These are phyloP conservation scores for Patella caerulea DNA, from an alignment of 2,888 invertebrate genomes.

Conservation along the genomic window DNA sequence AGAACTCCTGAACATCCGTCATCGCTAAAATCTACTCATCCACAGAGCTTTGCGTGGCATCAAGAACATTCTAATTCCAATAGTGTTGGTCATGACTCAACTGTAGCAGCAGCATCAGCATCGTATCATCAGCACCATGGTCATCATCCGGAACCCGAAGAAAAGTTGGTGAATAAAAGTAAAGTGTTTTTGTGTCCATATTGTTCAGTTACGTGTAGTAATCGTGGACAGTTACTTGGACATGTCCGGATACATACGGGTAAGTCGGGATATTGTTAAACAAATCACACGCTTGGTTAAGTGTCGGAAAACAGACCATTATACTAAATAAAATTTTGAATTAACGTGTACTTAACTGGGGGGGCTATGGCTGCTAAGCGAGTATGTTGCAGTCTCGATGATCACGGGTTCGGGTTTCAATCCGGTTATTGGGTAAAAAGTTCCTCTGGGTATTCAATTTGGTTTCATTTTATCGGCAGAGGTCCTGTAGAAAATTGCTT, in stretches of 20 bases:
- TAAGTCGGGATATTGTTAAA: neutral
- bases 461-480: too few species aligned
- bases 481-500: too few species aligned
- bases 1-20: neutral
- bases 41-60: neutral
- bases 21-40: neutral
- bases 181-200: constrained; percentile 26
- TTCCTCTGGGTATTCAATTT: too few species aligned
- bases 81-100: neutral
- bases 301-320: too few species aligned
- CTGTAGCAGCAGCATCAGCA: neutral
- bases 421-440: too few species aligned
- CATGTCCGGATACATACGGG: constrained; percentile 36
- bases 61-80: neutral
- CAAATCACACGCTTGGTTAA: too few species aligned
- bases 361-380: too few species aligned
- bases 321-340: too few species aligned
- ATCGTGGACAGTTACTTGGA: constrained; percentile 32
- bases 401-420: too few species aligned
- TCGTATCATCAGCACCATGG: neutral
- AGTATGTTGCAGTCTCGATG: too few species aligned
- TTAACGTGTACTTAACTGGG: too few species aligned
- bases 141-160: neutral
- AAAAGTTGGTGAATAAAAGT: neutral
- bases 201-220: constrained; percentile 32